Evolutionary conservation across 1,140 invertebrate genomes (phyloP), one percentile per base, ranked within the genome.

Genomic region (Hylyphantes graminicola): DNA sequence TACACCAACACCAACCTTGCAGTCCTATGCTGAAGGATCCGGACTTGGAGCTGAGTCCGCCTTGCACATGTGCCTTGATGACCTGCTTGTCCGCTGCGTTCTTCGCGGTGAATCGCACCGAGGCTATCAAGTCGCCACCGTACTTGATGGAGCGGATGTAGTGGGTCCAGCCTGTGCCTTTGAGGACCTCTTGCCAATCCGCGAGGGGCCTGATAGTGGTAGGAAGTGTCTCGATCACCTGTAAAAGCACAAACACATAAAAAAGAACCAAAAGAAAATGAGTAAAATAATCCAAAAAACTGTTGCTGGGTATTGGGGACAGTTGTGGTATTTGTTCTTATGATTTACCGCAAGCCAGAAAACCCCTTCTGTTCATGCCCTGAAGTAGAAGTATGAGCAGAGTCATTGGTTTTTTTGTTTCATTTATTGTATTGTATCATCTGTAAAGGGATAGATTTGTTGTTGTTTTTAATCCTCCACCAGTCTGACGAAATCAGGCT

Each of bases 111-210:
- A 85, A 85, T 0, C 82, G 15, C 6, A 85, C 9, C 0, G 73
- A 61, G 15, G 73, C 82, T 4, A 85, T 48, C n/a, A 85, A 54
- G 5, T 76, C 73, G 0, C 82, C 82, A 0, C 82, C 82, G 12
- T 85, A 85, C 11, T 9, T 55, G 11, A 85, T 85, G 55, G 61
- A 67, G 12, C 82, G 72, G 48, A 73, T 17, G 2, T 76, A 85
- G 19, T 85, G 82, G 10, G 73, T 85, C n/a, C 7, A 12, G 9
- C 12, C 53, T 2, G 11, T 17, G 15, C 19, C 57, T 48, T 65
- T 65, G 10, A 70, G 0, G 0, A 12, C 0, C 15, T n/a, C 15
- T n/a, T 68, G 15, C 80, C 80, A 83, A 17, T 83, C 15, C 13
- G 54, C 5, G 0, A 61, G 21, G 9, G 80, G 80, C 57, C 64